Base-by-base conservation (phyloP, 2,888 invertebrate species). In the Cremastobaeus sp. region DNA sequence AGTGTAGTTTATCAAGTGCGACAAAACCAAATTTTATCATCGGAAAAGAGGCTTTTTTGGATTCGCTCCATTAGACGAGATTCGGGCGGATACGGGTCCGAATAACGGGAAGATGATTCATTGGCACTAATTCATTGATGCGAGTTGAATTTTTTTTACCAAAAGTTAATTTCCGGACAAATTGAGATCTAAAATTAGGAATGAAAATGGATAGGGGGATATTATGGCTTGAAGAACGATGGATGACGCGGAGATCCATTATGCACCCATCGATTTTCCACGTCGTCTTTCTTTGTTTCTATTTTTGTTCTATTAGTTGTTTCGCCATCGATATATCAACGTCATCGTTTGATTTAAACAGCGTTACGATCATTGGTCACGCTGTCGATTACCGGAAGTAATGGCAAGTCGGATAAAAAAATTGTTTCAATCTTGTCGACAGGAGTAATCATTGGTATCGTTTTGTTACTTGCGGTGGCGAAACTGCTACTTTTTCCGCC, bases 221-320 rank as follows among this genome's bases (percentile, higher is more conserved):
- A 28, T 55, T 73, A 14, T 0, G 9, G 21, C 25, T 45, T 32
- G 34, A 35, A 41, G 50, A 59, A 59, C 55, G 70, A 74, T 70
- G 60, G 65, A 43, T 59, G 14, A 14, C 28, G 47, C 39, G 39
- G 20, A 62, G 39, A 74, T 68, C 70, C 50, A 74, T 70, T 70
- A 74, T 70, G 55, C 54, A 60, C 12, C 41, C 60, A 74, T 74
- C 59, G 64, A 74, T 74, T 74, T 55, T 45, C 25, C 54, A 21
- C 70, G 66, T 59, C 48, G 54, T 70, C 66, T 70, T 60, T 47
- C 41, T 65, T 74, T 74, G 74, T 70, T 74, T 60, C 60, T 69
- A 50, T 76, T 80, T 82, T 78, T 78, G 79, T 81, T 80, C 77
- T 77, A 77, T 82, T 79, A 79, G 76, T 74, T 62, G 52, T 55